A percentile compares a stretch with the other conserved stretches of the same genome.
Evolutionary conservation across 1,140 invertebrate genomes (phyloP).

Genomic region (Drosophila dunni): DNA sequence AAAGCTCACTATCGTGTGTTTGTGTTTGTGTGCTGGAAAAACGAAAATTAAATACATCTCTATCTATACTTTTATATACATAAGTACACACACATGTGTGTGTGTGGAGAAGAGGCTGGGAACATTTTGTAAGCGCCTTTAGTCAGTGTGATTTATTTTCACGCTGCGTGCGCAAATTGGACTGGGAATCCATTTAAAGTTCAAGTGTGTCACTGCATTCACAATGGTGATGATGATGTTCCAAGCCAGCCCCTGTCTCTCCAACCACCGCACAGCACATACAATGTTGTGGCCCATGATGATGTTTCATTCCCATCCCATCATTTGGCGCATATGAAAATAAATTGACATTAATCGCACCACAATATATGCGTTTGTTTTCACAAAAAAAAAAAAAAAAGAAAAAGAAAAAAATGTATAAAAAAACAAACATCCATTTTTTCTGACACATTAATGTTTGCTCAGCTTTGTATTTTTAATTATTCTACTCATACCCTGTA

Average conservation of each 20-base stretch:
- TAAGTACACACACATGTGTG: neutral
- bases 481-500: slow-evolving; percentile 11
- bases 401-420: slow-evolving; percentile 22
- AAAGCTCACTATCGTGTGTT: slow-evolving; percentile 53
- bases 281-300: slow-evolving; percentile 17
- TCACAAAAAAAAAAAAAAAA: too few relatives aligned
- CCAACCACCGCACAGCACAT: neutral
- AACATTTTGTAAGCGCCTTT: slow-evolving; percentile 52
- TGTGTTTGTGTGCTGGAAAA: slow-evolving; percentile 46
- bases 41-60: slow-evolving; percentile 76
- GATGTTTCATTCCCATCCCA: slow-evolving; percentile 39
- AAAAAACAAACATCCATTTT: slow-evolving; percentile 26
- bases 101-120: slow-evolving; percentile 7
- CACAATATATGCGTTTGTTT: slow-evolving; percentile 49
- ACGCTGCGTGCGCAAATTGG: slow-evolving; percentile 67
- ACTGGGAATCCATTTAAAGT: slow-evolving; percentile 72
- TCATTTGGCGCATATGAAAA: slow-evolving; percentile 42
- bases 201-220: slow-evolving; percentile 61
- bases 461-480: slow-evolving; percentile 25
- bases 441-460: slow-evolving; percentile 55
- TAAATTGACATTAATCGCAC: slow-evolving; percentile 64
- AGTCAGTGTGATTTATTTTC: slow-evolving; percentile 70
- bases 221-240: slow-evolving; percentile 24
- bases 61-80: slow-evolving; percentile 15
- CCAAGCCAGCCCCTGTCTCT: neutral